Conservation (phyloP, 2,113 vertebrate species). For the Psittacara wagleri region DNA sequence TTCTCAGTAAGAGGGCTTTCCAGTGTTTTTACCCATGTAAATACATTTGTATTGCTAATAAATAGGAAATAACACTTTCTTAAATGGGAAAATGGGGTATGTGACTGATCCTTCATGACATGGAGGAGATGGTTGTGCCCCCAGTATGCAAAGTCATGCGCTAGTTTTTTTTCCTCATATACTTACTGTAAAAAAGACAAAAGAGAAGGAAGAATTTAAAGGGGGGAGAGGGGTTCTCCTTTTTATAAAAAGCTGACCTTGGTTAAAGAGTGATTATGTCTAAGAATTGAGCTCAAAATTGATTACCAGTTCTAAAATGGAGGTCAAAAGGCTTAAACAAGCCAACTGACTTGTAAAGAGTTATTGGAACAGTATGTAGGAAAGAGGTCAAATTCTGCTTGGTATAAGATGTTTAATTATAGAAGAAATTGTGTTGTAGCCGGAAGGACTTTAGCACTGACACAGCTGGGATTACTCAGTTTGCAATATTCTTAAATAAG, state of each 20-base stretch:
- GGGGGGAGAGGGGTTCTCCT: neutral
- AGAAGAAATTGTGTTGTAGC: neutral
- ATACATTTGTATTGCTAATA: neutral
- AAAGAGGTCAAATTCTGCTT: neutral
- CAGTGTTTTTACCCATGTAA: neutral
- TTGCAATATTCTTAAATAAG: neutral
- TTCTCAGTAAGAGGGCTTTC: neutral
- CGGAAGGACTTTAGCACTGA: neutral
- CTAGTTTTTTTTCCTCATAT: neutral
- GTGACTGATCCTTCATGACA: neutral
- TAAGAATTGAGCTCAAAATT: neutral
- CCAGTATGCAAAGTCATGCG: neutral
- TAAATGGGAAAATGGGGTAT: neutral
- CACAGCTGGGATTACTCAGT: neutral
- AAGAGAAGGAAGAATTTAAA: neutral
- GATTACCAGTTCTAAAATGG: neutral
- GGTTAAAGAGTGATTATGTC: neutral
- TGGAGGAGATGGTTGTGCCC: neutral
- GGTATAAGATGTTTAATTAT: neutral
- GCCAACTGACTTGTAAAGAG: accelerated
- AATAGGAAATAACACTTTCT: neutral
- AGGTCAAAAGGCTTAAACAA: neutral
- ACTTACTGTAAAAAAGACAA: neutral
- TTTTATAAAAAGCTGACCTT: neutral
- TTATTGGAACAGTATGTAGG: neutral